Conservation (phyloP, 2,113 vertebrate genomes). For the Datnioides undecimradiatus region DNA sequence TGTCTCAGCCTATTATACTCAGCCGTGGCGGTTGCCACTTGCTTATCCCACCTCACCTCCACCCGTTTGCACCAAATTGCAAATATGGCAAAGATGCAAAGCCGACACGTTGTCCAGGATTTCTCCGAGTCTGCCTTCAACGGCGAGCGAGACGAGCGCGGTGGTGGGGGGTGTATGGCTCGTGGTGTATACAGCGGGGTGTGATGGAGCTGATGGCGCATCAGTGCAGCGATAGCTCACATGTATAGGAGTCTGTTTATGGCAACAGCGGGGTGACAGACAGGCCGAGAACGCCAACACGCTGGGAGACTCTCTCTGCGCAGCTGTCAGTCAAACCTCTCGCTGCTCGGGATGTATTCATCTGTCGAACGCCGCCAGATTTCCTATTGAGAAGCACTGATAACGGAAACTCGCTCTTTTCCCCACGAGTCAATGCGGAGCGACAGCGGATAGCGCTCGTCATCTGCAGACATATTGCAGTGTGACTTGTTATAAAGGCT, state of each 20-base stretch:
- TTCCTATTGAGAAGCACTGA: conserved; percentile 7
- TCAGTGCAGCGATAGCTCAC: background rate
- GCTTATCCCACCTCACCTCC: background rate
- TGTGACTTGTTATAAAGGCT: background rate
- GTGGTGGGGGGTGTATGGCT: background rate
- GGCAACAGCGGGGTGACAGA: conserved; percentile 18
- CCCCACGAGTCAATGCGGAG: background rate
- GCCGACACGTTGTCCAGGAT: background rate
- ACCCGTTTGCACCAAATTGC: background rate
- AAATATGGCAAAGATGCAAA: background rate
- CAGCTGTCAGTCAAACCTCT: conserved; percentile 34
- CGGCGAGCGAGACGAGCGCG: background rate
- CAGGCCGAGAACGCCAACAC: conserved; percentile 7
- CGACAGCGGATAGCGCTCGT: conserved; percentile 8
- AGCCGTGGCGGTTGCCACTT: background rate
- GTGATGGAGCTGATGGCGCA: background rate
- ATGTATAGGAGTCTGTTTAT: conserved; percentile 27
- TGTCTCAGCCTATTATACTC: background rate
- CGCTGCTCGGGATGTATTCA: conserved; percentile 28
- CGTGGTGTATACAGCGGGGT: background rate
- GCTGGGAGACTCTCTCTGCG: background rate
- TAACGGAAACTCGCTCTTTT: conserved; percentile 2
- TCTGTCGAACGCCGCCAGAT: background rate
- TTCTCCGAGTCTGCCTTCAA: background rate
- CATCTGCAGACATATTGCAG: background rate